phyloP scores from a whole-genome alignment of 1,140 invertebrate species.

The Rhopalosiphum padi region DNA sequence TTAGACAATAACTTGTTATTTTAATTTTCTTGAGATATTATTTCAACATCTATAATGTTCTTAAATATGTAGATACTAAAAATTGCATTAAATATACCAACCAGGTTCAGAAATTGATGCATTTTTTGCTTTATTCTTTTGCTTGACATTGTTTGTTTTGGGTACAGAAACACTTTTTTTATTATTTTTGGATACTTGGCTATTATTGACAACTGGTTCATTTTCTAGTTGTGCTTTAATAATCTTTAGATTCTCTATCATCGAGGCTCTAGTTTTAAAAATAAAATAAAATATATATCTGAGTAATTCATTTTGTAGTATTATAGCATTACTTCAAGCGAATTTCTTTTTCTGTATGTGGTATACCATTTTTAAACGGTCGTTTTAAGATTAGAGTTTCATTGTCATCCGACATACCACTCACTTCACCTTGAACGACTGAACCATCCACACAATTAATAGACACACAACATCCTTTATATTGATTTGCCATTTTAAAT shows the following conservation, averaged over 20 bases:
- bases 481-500: constrained; percentile 69
- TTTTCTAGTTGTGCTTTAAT: constrained; percentile 63
- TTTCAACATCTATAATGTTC: background rate
- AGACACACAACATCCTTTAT: constrained; percentile 79
- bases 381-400: constrained; percentile 76
- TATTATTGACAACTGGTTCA: constrained; percentile 59
- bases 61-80: background rate
- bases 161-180: constrained; percentile 12
- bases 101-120: constrained; percentile 60
- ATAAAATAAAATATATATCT: background rate
- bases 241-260: constrained; percentile 59
- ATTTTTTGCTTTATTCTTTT: constrained; percentile 56
- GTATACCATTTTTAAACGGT: constrained; percentile 82
- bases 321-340: constrained; percentile 66
- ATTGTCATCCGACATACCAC: constrained; percentile 71
- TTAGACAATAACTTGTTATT: background rate
- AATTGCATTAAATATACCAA: constrained; percentile 55
- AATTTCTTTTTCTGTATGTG: constrained; percentile 69
- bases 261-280: constrained; percentile 33
- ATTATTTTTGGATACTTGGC: background rate
- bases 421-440: constrained; percentile 81
- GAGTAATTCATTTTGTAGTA: background rate
- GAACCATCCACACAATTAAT: constrained; percentile 76
- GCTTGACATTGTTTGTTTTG: constrained; percentile 36
- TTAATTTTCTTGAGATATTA: background rate